These are phyloP conservation scores for Thelaira solivaga DNA, from an alignment of 2,888 invertebrate species.

Conservation along the genomic window DNA sequence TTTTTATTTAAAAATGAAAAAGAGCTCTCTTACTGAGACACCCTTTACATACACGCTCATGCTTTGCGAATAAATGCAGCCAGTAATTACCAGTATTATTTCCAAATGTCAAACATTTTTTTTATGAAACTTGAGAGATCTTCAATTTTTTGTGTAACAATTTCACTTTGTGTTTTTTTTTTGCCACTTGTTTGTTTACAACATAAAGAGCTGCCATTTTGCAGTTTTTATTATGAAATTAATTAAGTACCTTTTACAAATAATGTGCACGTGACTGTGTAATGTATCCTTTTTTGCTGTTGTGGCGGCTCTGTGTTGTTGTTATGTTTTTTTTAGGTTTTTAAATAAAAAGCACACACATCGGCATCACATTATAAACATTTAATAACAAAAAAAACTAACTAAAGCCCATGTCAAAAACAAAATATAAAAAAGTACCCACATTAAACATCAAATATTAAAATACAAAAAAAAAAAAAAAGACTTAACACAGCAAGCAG, in stretches of 20 bases:
- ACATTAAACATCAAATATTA: slow-evolving; percentile 25
- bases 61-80: too few species aligned
- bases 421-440: background rate
- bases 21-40: too few species aligned
- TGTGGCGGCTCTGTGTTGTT: too few species aligned
- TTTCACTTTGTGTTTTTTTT: background rate
- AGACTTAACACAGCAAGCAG: too few species aligned
- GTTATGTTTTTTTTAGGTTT: slow-evolving; percentile 59
- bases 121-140: slow-evolving; percentile 20
- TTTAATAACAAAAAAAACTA: background rate
- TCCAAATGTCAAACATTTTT: too few species aligned
- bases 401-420: slow-evolving; percentile 22
- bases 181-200: slow-evolving; percentile 66
- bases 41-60: too few species aligned
- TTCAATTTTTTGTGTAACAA: background rate
- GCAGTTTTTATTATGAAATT: slow-evolving; percentile 73
- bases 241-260: slow-evolving; percentile 75
- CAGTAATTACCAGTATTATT: too few species aligned
- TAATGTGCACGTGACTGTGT: slow-evolving; percentile 75
- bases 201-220: slow-evolving; percentile 62
- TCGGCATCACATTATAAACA: background rate
- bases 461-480: slow-evolving; percentile 25
- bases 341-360: slow-evolving; percentile 57
- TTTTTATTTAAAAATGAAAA: too few species aligned
- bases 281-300: slow-evolving; percentile 76